These are phyloP conservation scores for Acromyrmex heyeri DNA, from an alignment of 1,140 invertebrate species.

Conservation along the genomic window DNA sequence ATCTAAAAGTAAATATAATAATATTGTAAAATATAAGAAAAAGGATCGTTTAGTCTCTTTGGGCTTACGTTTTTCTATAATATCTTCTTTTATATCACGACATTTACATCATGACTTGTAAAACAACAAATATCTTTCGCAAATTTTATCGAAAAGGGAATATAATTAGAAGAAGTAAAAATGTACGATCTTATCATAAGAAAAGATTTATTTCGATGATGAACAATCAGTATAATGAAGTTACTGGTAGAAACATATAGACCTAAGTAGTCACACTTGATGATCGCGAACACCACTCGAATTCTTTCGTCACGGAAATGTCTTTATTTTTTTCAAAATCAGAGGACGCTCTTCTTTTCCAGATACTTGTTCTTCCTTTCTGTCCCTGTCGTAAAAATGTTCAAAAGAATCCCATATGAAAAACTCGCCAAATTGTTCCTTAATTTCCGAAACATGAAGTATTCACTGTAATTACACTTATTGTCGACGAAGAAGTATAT, in stretches of 20 bases:
- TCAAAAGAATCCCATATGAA: slow-evolving; percentile 2
- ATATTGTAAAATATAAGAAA: not conserved
- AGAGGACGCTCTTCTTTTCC: slow-evolving; percentile 7
- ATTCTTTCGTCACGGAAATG: not conserved
- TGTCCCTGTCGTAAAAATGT: slow-evolving; percentile 2
- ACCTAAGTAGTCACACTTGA: slow-evolving; percentile 39
- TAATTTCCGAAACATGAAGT: slow-evolving; percentile 17
- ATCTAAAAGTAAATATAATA: not conserved
- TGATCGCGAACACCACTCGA: slow-evolving; percentile 8
- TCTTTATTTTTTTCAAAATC: not conserved
- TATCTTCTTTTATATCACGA: not conserved
- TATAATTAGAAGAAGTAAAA: too few species aligned
- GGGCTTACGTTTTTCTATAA: not conserved
- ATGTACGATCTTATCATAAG: slow-evolving; percentile 19
- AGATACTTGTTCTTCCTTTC: not conserved
- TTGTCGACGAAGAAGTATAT: slow-evolving; percentile 7
- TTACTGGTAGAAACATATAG: slow-evolving; percentile 57
- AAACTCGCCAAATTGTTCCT: not conserved
- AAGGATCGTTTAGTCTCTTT: not conserved
- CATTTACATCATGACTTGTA: too few species aligned
- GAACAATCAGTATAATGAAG: slow-evolving; percentile 45
- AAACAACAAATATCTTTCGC: not conserved
- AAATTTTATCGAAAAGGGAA: not conserved
- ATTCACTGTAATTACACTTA: slow-evolving; percentile 32
- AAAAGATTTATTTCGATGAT: slow-evolving; percentile 69